A percentile compares a stretch with the other conserved stretches of the same genome.
These are phyloP conservation scores for Rugalucina vietnamica DNA, from an alignment of 2,888 invertebrate genomes.

Conservation along the genomic window DNA sequence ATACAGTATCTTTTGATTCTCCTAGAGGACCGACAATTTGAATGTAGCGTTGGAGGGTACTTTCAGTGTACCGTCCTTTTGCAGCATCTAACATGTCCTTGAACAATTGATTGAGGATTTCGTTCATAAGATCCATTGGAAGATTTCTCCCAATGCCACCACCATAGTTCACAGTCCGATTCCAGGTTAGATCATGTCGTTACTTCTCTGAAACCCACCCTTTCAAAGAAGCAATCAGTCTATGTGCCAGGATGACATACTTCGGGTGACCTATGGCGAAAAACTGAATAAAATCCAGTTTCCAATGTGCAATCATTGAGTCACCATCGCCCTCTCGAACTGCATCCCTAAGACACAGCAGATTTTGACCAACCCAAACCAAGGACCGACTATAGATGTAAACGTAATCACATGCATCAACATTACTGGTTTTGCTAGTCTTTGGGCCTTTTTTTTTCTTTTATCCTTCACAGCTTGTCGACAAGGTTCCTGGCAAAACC, in stretches of 20 bases:
- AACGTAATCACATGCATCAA: conserved; percentile 1
- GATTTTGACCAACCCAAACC: conserved; percentile 53
- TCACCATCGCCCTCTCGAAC: conserved; percentile 45
- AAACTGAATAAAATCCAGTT: conserved; percentile 28
- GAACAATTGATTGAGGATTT: conserved; percentile 53
- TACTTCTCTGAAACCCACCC: background rate
- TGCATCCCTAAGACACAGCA: conserved; percentile 37
- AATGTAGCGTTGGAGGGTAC: background rate
- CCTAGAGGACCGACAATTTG: conserved; percentile 39
- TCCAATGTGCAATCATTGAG: conserved; percentile 44
- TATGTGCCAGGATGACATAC: conserved; percentile 45
- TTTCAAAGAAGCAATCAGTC: background rate
- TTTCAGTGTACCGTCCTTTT: conserved; percentile 38
- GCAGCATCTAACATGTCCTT: conserved; percentile 33
- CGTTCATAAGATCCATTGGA: conserved; percentile 57
- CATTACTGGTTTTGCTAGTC: background rate
- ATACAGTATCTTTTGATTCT: conserved; percentile 19
- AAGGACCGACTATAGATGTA: conserved; percentile 40
- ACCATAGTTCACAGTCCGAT: conserved; percentile 44
- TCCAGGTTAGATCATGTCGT: background rate
- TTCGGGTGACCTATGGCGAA: conserved; percentile 25
- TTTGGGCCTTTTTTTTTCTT: conserved; percentile 6
- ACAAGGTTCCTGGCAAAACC: conserved; percentile 48
- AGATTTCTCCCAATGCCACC: conserved; percentile 49
- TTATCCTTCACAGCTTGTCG: background rate